Base-by-base conservation (phyloP, 2,888 invertebrate genomes). In the Catocala fraxini region DNA sequence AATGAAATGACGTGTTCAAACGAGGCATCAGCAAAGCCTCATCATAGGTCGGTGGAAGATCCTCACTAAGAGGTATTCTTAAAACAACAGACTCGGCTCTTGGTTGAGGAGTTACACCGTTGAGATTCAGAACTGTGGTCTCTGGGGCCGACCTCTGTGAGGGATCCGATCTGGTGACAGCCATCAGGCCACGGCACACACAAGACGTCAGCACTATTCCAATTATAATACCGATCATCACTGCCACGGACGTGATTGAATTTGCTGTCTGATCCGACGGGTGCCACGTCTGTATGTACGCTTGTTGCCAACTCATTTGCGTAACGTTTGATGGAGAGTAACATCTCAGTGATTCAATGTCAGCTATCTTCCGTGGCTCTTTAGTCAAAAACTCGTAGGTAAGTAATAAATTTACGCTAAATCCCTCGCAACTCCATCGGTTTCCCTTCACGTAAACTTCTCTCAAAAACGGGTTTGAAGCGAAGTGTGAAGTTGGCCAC, bases 21-120 rank as follows among this genome's bases (percentile, higher is more conserved):
- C 96, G 95, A 7, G 97, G 97, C 96, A 97, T 96, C 42, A 96
- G 89, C 34, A 97, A 88, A 0, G 97, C 97, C 83, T 97, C 97
- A 62, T 96, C 96, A 78, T 97, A 97, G 10, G 95, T 96, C 0
- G 97, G 97, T 45, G 97, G 96, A 1, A 88, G 79, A 68, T 94
- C 94, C 51, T 92, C 91, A 0, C 73, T 82, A 42, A 92, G 61
- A 10, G 92, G 92, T 45, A 92, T 82, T 56, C 94, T 79, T 74
- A 90, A 71, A 11, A 90, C 81, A 1, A 90, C 87, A 15, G 89
- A 78, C 25, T 93, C 92, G 5, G 74, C 80, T 53, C 89, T 81
- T 6, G 87, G 71, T 59, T 84, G 86, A 4, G 81, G 63, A 34
- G 70, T 68, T 11, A 75, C 74, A 5, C 88, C 87, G 58, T 90